A percentile compares a stretch with the other conserved stretches of the same genome.
Conservation (phyloP, 2,113 vertebrate genomes). For the Hemicordylus capensis region DNA sequence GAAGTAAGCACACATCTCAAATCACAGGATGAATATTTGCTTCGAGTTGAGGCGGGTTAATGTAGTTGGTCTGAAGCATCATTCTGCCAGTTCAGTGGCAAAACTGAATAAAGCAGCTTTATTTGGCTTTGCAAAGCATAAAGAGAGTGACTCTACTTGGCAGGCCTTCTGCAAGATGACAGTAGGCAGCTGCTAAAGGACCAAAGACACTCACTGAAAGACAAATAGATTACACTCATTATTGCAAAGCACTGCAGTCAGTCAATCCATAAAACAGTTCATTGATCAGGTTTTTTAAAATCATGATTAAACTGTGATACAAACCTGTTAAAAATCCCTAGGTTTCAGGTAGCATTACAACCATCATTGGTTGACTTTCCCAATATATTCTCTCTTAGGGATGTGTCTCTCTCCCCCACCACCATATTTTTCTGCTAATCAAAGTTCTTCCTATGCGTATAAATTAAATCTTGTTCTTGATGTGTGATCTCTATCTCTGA, state of each 20-base stretch:
- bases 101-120: constrained; percentile 55
- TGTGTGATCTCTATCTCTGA: too few relatives aligned
- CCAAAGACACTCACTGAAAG: not conserved
- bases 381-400: not conserved
- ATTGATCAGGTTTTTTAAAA: not conserved
- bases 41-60: constrained; percentile 37
- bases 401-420: not conserved
- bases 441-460: not conserved
- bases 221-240: not conserved
- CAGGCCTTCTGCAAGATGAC: not conserved
- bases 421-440: not conserved
- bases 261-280: not conserved
- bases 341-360: not conserved
- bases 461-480: too few relatives aligned
- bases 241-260: constrained; percentile 22
- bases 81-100: constrained; percentile 17
- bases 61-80: constrained; percentile 37
- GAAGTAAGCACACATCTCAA: not conserved
- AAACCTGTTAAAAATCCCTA: not conserved
- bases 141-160: constrained; percentile 44
- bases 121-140: constrained; percentile 55
- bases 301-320: not conserved
- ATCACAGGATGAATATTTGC: constrained; percentile 8
- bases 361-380: constrained; percentile 3
- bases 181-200: constrained; percentile 37